Percentiles rank a stretch among this genome's conserved stretches.
Conservation (phyloP, 2,113 vertebrate genomes). For the Vombatus ursinus region DNA sequence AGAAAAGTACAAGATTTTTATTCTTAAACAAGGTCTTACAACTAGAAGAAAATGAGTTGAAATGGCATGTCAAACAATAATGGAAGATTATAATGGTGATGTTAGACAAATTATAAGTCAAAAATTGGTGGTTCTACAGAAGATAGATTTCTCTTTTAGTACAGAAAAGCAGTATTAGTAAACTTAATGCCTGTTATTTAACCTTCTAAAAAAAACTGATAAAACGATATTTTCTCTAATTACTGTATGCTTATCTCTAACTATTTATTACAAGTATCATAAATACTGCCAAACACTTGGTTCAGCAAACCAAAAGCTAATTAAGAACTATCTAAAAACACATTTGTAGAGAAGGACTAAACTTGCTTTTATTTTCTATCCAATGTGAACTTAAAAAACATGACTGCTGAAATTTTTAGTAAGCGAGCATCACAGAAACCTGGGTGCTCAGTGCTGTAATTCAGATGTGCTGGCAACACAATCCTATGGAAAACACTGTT, state of each 20-base stretch:
- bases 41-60: constrained; percentile 41
- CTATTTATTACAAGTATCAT: background rate
- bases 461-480: background rate
- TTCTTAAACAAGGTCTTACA: constrained; percentile 57
- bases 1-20: constrained; percentile 45
- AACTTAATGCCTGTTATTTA: constrained; percentile 41
- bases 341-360: constrained; percentile 4
- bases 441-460: background rate
- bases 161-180: constrained; percentile 51
- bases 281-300: constrained; percentile 23
- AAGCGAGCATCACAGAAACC: background rate
- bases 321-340: constrained; percentile 37
- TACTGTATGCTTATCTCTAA: constrained; percentile 4
- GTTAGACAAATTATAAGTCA: constrained; percentile 34
- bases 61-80: constrained; percentile 57
- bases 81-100: constrained; percentile 40
- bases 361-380: background rate
- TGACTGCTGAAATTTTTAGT: background rate
- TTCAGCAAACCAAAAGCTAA: constrained; percentile 40
- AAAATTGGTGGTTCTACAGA: constrained; percentile 56
- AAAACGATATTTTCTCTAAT: constrained; percentile 38
- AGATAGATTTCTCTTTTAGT: constrained; percentile 48
- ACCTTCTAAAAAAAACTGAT: constrained; percentile 47
- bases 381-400: constrained; percentile 28
- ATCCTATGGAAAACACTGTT: background rate